phyloP scores from a whole-genome alignment of 1,140 invertebrate genomes.

The Caerostris darwini region DNA sequence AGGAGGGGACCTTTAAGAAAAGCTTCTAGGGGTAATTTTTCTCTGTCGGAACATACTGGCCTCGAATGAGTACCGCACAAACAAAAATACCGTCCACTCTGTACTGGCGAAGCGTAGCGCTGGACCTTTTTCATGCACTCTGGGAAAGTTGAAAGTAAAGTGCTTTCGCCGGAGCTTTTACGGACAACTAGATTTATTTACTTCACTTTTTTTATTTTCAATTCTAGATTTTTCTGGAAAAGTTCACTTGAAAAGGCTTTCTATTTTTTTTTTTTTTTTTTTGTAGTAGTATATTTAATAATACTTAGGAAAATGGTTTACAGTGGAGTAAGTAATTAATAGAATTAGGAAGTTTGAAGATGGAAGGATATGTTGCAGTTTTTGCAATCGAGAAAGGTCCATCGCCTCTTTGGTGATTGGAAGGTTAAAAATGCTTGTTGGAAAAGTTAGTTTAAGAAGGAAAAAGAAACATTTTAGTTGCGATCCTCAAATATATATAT shows the following conservation, averaged over 20 bases:
- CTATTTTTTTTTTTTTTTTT: too few species aligned
- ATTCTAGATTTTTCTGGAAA: neutral
- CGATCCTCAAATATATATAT: too few species aligned
- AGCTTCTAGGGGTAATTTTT: neutral
- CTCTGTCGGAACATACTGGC: neutral
- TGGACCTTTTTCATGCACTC: neutral
- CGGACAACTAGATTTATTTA: neutral
- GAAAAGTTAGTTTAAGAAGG: too few species aligned
- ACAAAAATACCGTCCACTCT: neutral
- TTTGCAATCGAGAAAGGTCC: too few species aligned
- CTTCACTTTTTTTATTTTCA: neutral
- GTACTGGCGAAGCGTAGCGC: neutral
- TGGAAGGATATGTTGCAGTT: too few species aligned
- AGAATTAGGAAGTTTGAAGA: too few species aligned
- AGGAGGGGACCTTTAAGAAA: neutral
- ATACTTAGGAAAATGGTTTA: too few species aligned
- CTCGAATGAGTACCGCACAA: neutral
- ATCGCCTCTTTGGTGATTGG: too few species aligned
- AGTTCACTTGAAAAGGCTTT: neutral
- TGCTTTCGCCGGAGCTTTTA: neutral
- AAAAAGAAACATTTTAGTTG: too few species aligned
- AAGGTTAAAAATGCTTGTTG: too few species aligned
- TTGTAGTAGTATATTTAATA: too few species aligned
- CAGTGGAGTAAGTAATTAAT: too few species aligned
- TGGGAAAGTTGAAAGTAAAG: slow-evolving; percentile 8